Conservation (phyloP, 2,797 vertebrate species). For the Sternarchorhynchus goeldii region DNA sequence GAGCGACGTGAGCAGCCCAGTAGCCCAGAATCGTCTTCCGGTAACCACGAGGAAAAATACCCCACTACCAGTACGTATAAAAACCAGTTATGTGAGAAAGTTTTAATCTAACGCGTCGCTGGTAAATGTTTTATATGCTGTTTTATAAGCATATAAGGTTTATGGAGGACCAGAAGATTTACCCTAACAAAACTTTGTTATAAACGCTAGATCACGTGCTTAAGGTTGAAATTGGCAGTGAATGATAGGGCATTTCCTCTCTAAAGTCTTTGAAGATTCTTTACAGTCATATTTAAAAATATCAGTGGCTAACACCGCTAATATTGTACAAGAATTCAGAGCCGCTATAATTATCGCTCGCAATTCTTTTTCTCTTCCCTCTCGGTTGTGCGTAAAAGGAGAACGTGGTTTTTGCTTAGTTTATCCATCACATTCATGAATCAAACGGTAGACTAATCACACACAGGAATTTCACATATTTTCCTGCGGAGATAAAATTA, state of each 20-base stretch:
- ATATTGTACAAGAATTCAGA: background rate
- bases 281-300: background rate
- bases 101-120: constrained; percentile 86
- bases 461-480: background rate
- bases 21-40: constrained; percentile 94
- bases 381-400: background rate
- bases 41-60: constrained; percentile 93
- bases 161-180: constrained; percentile 97
- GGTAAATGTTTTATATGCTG: constrained; percentile 99
- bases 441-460: background rate
- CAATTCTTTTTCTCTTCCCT: no score
- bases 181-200: constrained; percentile 98
- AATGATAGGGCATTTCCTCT: constrained; percentile 84
- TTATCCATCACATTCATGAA: background rate
- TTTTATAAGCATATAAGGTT: constrained; percentile 99
- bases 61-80: constrained; percentile 92
- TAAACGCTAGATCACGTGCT: constrained; percentile 98
- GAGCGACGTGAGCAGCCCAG: constrained; percentile 89
- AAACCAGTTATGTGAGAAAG: constrained; percentile 86
- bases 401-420: background rate
- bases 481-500: background rate
- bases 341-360: no score
- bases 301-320: background rate
- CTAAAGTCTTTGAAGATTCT: constrained; percentile 33
- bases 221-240: constrained; percentile 98